A percentile compares a stretch with the other conserved stretches of the same genome.
Conservation (phyloP, 1,140 invertebrate species). For the Camponotus vicinus region DNA sequence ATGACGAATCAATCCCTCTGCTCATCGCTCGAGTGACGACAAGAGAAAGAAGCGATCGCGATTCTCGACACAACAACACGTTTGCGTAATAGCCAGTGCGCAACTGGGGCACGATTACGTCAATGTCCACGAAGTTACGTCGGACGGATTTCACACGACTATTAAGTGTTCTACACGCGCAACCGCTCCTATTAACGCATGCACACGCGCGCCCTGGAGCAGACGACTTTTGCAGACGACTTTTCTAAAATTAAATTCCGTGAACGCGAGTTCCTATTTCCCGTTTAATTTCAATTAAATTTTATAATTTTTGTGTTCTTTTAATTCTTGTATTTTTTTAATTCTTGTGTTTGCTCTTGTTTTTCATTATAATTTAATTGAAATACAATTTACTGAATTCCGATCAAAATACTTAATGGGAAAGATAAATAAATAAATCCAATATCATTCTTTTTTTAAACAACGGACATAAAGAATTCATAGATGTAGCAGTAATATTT, state of each 20-base stretch:
- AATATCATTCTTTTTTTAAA: background rate
- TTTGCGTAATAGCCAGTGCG: constrained; percentile 65
- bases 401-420: background rate
- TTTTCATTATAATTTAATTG: background rate
- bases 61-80: constrained; percentile 38
- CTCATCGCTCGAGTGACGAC: background rate
- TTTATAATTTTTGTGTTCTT: background rate
- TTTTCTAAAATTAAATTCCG: background rate
- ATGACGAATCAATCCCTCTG: constrained; percentile 28
- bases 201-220: background rate
- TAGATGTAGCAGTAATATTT: background rate
- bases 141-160: constrained; percentile 58
- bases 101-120: constrained; percentile 70
- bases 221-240: background rate
- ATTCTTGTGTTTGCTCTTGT: background rate
- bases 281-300: background rate
- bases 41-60: constrained; percentile 40
- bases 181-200: constrained; percentile 44
- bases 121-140: constrained; percentile 43
- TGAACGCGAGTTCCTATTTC: background rate
- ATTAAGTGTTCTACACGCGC: background rate
- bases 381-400: constrained; percentile 15
- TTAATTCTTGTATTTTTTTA: background rate
- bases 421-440: background rate
- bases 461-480: background rate